phyloP scores from a whole-genome alignment of 2,797 vertebrate species.

The Vespertilio murinus region DNA sequence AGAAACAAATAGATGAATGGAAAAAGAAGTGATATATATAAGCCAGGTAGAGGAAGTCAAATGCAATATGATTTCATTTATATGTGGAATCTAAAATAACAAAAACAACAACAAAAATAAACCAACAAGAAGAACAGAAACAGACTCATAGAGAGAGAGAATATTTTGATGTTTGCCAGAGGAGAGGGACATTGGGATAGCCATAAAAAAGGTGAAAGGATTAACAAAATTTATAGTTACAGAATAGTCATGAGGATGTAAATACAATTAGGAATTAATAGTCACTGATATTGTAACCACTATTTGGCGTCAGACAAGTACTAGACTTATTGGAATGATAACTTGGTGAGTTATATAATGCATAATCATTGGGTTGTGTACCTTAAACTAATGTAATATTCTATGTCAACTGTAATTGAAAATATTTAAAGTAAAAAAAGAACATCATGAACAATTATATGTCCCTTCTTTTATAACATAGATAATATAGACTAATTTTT shows the following conservation, averaged over 20 bases:
- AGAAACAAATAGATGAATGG: background rate
- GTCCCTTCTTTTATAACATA: background rate
- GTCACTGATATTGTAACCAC: background rate
- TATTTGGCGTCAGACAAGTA: background rate
- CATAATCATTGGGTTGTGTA: background rate
- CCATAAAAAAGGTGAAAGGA: background rate
- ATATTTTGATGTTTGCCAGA: background rate
- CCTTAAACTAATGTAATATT: background rate
- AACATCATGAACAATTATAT: background rate
- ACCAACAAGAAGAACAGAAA: background rate
- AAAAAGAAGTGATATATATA: background rate
- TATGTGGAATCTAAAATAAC: background rate
- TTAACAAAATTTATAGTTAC: background rate
- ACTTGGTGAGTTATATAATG: background rate
- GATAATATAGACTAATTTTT: too few relatives aligned
- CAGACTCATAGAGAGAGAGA: background rate
- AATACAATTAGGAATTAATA: background rate
- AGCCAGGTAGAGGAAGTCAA: background rate
- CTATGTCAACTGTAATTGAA: background rate
- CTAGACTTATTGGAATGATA: background rate
- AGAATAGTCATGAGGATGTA: background rate
- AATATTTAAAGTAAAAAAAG: background rate
- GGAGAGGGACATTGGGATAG: background rate
- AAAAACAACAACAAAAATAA: background rate
- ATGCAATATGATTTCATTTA: background rate